Conservation (phyloP, 2,888 invertebrate genomes). For the Drosophila antonietae region DNA sequence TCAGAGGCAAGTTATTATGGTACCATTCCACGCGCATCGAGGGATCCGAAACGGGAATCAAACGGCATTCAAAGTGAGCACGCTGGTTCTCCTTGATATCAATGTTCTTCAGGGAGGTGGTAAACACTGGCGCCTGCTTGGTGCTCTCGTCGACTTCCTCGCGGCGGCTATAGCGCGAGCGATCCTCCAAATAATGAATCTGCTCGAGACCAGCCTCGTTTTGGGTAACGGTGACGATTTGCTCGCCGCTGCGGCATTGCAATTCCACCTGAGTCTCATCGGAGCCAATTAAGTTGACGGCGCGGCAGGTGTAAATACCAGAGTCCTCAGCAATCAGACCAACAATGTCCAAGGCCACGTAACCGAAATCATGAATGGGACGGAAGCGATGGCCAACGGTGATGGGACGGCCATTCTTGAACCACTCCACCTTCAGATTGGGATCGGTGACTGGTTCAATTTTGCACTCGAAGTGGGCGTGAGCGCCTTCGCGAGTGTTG, state of each 20-base stretch:
- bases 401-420: conserved; percentile 96
- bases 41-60: conserved; percentile 97
- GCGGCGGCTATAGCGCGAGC: conserved; percentile 90
- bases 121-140: conserved; percentile 96
- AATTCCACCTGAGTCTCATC: conserved; percentile 93
- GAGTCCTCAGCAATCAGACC: conserved; percentile 98
- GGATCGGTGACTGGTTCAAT: conserved; percentile 98
- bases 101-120: conserved; percentile 95
- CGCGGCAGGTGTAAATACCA: conserved; percentile 96
- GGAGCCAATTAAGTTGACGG: conserved; percentile 94
- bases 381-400: conserved; percentile 97
- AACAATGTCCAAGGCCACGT: conserved; percentile 98
- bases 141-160: conserved; percentile 93
- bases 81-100: conserved; percentile 97
- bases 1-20: conserved; percentile 94
- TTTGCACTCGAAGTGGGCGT: conserved; percentile 99
- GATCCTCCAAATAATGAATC: conserved; percentile 95
- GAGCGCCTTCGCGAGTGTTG: conserved; percentile 94
- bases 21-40: conserved; percentile 98
- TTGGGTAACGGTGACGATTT: conserved; percentile 93
- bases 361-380: conserved; percentile 99
- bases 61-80: conserved; percentile 96
- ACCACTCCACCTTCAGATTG: conserved; percentile 98
- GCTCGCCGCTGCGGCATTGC: conserved; percentile 90
- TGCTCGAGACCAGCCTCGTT: conserved; percentile 95